Conservation (phyloP, 2,888 invertebrate genomes). For the Dichetophora obliterata region DNA sequence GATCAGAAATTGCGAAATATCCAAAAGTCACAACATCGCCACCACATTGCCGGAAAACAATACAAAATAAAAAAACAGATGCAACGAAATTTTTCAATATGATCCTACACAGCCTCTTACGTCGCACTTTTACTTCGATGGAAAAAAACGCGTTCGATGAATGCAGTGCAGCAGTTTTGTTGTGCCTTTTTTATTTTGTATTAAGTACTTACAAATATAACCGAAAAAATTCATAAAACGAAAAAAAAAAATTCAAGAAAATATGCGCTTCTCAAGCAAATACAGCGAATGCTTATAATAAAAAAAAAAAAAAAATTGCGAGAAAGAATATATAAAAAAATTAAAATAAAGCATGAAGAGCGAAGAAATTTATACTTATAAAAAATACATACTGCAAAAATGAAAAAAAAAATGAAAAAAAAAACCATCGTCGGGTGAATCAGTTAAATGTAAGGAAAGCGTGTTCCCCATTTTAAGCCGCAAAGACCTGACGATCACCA, state of each 20-base stretch:
- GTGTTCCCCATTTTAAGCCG: not conserved
- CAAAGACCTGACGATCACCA: too few relatives aligned
- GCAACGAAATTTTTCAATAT: slow-evolving; percentile 37
- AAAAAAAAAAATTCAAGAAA: slow-evolving; percentile 6
- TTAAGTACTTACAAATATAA: slow-evolving; percentile 36
- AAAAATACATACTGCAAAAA: slow-evolving; percentile 7
- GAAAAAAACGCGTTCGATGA: slow-evolving; percentile 27
- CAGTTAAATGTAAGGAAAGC: slow-evolving; percentile 16
- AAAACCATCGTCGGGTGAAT: slow-evolving; percentile 14
- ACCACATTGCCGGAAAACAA: slow-evolving; percentile 24
- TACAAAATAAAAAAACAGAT: slow-evolving; percentile 19
- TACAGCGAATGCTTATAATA: not conserved
- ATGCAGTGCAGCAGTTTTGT: slow-evolving; percentile 17
- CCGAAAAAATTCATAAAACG: not conserved
- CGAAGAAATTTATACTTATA: not conserved
- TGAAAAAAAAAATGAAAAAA: slow-evolving; percentile 17
- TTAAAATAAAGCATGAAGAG: slow-evolving; percentile 29
- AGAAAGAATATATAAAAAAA: not conserved
- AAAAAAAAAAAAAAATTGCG: not conserved
- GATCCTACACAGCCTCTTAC: slow-evolving; percentile 33
- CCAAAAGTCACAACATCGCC: slow-evolving; percentile 27
- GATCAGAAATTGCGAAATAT: slow-evolving; percentile 62
- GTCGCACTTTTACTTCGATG: slow-evolving; percentile 16
- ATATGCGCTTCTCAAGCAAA: not conserved
- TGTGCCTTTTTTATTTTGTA: slow-evolving; percentile 18